Conservation (phyloP, 1,140 invertebrate species). For the Ladona fulva region DNA sequence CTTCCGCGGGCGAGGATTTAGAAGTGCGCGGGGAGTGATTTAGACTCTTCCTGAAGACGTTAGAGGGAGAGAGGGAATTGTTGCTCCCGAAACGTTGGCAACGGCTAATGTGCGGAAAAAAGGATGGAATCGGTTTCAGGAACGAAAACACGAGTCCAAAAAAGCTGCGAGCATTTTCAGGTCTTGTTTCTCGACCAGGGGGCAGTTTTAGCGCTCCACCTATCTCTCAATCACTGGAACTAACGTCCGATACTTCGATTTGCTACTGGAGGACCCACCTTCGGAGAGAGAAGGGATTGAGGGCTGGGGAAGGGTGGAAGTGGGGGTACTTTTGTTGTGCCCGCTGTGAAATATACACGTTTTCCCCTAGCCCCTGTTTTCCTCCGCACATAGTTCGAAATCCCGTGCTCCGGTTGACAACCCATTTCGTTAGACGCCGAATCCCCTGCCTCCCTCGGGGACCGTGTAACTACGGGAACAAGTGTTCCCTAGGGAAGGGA, state of each 20-base stretch:
- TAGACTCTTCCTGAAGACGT: background rate
- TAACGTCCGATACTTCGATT: background rate
- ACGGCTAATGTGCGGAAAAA: background rate
- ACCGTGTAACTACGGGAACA: background rate
- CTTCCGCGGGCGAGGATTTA: background rate
- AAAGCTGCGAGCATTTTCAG: too few relatives aligned
- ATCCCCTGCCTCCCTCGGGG: background rate
- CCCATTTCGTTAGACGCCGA: slow-evolving; percentile 17
- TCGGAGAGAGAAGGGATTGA: background rate
- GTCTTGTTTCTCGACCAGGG: background rate
- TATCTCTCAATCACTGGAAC: slow-evolving; percentile 3
- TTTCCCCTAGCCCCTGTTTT: background rate
- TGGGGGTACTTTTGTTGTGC: background rate
- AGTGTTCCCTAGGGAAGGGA: slow-evolving; percentile 15
- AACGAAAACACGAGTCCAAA: background rate
- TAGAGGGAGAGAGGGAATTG: background rate
- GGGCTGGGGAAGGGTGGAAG: background rate
- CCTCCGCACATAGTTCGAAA: background rate
- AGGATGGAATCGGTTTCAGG: background rate
- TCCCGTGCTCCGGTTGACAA: slow-evolving; percentile 14
- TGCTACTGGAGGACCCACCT: background rate
- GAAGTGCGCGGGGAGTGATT: background rate
- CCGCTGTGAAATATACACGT: background rate
- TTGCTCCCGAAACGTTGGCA: background rate
- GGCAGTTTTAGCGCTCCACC: background rate